Percentiles rank a stretch among this genome's conserved stretches.
Conservation (phyloP, 2,113 vertebrate genomes). For the Dipodomys ordii region DNA sequence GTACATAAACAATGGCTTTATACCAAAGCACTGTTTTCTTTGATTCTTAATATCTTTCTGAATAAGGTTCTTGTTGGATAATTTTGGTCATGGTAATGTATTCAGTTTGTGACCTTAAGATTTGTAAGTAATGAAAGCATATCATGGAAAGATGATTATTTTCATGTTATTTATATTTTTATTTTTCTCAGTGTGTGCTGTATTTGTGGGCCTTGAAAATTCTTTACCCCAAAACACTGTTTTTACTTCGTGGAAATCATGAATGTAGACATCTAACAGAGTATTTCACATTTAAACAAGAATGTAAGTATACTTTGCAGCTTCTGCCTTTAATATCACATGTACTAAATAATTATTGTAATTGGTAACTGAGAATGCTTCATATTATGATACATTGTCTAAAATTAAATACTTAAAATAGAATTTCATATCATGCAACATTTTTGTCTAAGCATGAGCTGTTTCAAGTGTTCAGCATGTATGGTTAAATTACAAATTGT, state of each 20-base stretch:
- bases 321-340: neutral
- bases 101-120: neutral
- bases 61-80: neutral
- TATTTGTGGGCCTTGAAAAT: slow-evolving; percentile 99
- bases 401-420: neutral
- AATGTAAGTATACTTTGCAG: slow-evolving; percentile 93
- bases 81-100: neutral
- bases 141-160: slow-evolving; percentile 13
- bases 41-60: neutral
- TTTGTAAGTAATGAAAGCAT: neutral
- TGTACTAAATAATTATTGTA: neutral
- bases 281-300: slow-evolving; percentile 99
- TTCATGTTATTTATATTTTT: slow-evolving; percentile 68
- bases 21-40: neutral
- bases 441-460: neutral
- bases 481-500: neutral
- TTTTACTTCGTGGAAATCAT: slow-evolving; percentile 99
- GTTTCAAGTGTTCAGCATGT: slow-evolving; percentile 13
- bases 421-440: neutral
- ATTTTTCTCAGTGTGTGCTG: slow-evolving; percentile 95
- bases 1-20: neutral
- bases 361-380: neutral
- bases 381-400: neutral
- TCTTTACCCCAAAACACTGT: slow-evolving; percentile 99
- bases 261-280: slow-evolving; percentile 99